Base-by-base conservation (phyloP, 2,113 vertebrate genomes). In the Rhea pennata region DNA sequence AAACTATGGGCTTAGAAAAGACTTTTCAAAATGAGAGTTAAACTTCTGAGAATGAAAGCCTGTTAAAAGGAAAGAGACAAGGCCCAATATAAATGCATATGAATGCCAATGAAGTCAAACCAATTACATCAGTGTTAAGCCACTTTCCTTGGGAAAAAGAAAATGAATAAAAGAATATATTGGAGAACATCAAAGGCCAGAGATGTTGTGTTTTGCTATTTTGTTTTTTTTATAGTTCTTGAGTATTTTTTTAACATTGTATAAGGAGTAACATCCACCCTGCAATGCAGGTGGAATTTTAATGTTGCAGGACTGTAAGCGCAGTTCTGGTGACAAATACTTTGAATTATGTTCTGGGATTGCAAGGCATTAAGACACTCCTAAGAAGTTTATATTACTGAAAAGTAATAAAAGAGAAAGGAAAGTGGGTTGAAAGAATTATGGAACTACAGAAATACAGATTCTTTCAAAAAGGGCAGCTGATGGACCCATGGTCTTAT, bases 341-440 rank as follows among this genome's bases (percentile, higher is more conserved):
- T 81, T 36, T 91, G 42, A 94, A 86, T 77, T 91, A 91, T 9
- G 11, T 73, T 93, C 93, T 2, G 2, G 27, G 4, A 26, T 64
- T 92, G 39, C 64, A 91, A 92, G 33, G 40, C n/a, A 76, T 10
- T 31, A 84, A 84, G 51, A 79, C 36, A 56, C 5, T 84, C 40
- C 26, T 58, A 74, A 85, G 64, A 83, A 92, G 21, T 87, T 22
- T 74, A 48, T 71, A 29, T 36, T 51, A 64, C 51, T 74, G 39
- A 15, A 80, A 95, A 84, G 71, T 81, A 96, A 90, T 87, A 89
- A 94, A 83, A 91, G 53, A 67, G 81, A 95, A 54, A 85, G 89
- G 87, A 93, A 95, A 96, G 77, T 86, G 81, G 48, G 71, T 75
- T 94, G 75, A 85, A 59, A 77, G 42, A 95, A 88, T 80, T 87